Base-by-base conservation (phyloP, 2,797 vertebrate species). In the Alauda arvensis region DNA sequence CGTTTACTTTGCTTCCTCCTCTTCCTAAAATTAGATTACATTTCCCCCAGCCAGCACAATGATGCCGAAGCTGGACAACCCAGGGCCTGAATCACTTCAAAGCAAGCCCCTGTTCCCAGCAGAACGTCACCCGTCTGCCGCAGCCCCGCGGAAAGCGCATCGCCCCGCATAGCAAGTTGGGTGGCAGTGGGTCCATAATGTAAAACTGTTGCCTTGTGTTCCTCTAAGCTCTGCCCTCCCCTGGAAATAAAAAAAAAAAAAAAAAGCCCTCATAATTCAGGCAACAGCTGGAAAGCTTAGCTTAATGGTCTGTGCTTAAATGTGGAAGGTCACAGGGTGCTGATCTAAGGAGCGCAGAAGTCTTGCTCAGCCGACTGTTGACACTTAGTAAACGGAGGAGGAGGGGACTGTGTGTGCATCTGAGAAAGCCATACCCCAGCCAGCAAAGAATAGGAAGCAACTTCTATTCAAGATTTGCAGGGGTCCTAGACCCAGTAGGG, bases 281-380 rank as follows among this genome's bases (percentile, higher is more conserved):
- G 97, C 97, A 98, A 97, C 98, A 98, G 98, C 98, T 98, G 97
- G 97, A 96, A 97, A 96, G 97, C 97, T 98, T 95, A 96, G 94
- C 96, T 96, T 96, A 97, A 98, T 98, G 97, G 97, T 96, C 96
- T 96, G 93, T 92, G 94, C 97, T 97, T 97, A 97, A 97, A 96
- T 97, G 95, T 97, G 95, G 96, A 97, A 95, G 95, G 98, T 98
- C 98, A 98, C 98, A 98, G 97, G 71, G 95, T 94, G 92, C 95
- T 98, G 98, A 98, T 98, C 98, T 98, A 98, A 99, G 97, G 95
- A 95, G 90, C 94, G 93, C 89, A 92, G 94, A 93, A 96, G 95
- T 93, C 96, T 95, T 97, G 97, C 96, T 97, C 97, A 97, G 96
- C 97, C 96, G 97, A 98, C 97, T 97, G 97, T 97, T 97, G 97